phyloP scores from a whole-genome alignment of 2,797 vertebrate genomes.

The Carduelis carduelis region DNA sequence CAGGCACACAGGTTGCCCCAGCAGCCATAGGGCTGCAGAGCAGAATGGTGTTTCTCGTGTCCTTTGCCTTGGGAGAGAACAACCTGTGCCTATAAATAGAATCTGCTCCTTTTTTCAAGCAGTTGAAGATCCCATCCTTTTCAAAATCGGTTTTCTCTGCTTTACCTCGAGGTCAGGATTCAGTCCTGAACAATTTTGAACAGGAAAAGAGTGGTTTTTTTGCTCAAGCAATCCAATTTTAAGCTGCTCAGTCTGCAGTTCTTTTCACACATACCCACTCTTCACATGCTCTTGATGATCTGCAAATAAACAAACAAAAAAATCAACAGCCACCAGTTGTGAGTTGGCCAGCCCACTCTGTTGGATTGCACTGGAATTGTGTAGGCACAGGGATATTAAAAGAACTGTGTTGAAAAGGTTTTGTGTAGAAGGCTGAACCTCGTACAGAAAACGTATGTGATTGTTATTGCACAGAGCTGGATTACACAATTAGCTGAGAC shows the following conservation, averaged over 20 bases:
- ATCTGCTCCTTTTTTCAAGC: not conserved
- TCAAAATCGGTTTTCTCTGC: not conserved
- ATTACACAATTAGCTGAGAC: constrained; percentile 46
- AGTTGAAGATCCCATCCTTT: not conserved
- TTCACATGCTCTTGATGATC: constrained; percentile 74
- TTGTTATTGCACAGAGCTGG: constrained; percentile 46
- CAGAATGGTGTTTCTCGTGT: not conserved
- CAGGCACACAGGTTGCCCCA: not conserved
- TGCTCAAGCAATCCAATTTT: constrained; percentile 65
- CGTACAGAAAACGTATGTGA: constrained; percentile 66
- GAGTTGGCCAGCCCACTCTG: constrained; percentile 65
- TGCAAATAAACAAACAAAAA: constrained; percentile 75
- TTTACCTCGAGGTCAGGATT: constrained; percentile 54
- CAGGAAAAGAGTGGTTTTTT: constrained; percentile 7
- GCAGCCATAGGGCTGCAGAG: not conserved
- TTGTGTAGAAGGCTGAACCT: constrained; percentile 56
- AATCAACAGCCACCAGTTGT: constrained; percentile 72
- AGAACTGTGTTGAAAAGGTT: constrained; percentile 67
- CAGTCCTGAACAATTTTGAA: constrained; percentile 50
- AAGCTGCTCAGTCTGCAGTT: constrained; percentile 71
- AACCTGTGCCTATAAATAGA: not conserved
- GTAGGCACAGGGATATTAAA: constrained; percentile 68
- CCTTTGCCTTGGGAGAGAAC: not conserved
- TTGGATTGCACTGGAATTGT: constrained; percentile 69
- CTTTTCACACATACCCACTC: constrained; percentile 75